Conservation (phyloP, 1,140 invertebrate genomes). For the Pentalonia nigronervosa region DNA sequence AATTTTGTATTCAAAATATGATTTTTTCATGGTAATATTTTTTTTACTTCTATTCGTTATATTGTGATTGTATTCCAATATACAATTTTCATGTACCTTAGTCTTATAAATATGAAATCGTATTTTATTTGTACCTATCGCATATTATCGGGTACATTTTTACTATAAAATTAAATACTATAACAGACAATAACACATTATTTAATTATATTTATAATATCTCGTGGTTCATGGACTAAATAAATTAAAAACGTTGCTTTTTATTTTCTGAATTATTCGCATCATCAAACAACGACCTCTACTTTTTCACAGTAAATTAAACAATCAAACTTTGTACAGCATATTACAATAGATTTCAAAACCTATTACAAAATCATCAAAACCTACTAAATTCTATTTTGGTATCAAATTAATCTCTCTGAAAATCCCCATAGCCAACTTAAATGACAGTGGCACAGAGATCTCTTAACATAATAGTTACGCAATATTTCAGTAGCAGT, state of each 20-base stretch:
- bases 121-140: background rate
- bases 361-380: background rate
- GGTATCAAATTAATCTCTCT: background rate
- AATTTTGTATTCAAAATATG: background rate
- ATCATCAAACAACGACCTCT: background rate
- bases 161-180: background rate
- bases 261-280: background rate
- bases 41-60: background rate
- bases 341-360: background rate
- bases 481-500: background rate
- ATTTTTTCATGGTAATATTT: background rate
- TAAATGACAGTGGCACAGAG: background rate
- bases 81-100: background rate
- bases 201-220: background rate
- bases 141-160: background rate
- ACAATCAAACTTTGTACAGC: background rate
- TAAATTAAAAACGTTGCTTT: background rate
- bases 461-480: background rate
- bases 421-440: background rate
- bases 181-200: background rate
- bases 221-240: background rate
- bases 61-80: background rate
- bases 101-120: no score
- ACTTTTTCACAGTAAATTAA: background rate
- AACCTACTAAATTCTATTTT: background rate